These are phyloP conservation scores for Cebuella pygmaea DNA, from an alignment of 2,797 vertebrate genomes.

Conservation along the genomic window DNA sequence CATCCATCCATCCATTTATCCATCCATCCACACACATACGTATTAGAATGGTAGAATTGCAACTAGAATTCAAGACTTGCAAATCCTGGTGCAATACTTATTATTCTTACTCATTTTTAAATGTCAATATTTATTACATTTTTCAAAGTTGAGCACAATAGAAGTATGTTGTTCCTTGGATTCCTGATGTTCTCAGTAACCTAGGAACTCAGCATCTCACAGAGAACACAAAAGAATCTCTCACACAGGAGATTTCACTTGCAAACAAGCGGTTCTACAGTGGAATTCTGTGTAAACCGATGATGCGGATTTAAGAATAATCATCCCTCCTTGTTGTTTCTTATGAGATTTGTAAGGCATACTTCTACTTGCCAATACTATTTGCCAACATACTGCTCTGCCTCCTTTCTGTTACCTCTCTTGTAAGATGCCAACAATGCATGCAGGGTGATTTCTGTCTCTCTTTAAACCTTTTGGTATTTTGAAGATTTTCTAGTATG, in stretches of 20 bases:
- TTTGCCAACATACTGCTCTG: neutral
- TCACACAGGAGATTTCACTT: neutral
- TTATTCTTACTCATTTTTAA: neutral
- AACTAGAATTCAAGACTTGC: neutral
- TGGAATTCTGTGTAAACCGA: neutral
- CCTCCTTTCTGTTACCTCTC: neutral
- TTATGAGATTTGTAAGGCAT: neutral
- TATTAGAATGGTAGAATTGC: neutral
- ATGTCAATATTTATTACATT: neutral
- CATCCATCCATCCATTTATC: too few species aligned
- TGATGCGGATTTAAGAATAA: neutral
- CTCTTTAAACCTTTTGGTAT: neutral
- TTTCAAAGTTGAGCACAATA: neutral
- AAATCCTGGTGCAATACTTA: neutral
- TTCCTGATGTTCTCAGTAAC: neutral
- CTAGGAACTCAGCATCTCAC: neutral
- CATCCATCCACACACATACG: too few species aligned
- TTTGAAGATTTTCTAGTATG: neutral
- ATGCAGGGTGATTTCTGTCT: neutral
- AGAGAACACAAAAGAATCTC: neutral
- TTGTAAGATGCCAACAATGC: neutral
- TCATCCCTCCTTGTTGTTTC: neutral
- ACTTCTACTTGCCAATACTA: neutral
- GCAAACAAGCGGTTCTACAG: neutral
- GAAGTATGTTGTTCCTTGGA: neutral